Evolutionary conservation across 1,140 invertebrate genomes (phyloP), one percentile per base, ranked within the genome.

Genomic region (Nomia melanderi): DNA sequence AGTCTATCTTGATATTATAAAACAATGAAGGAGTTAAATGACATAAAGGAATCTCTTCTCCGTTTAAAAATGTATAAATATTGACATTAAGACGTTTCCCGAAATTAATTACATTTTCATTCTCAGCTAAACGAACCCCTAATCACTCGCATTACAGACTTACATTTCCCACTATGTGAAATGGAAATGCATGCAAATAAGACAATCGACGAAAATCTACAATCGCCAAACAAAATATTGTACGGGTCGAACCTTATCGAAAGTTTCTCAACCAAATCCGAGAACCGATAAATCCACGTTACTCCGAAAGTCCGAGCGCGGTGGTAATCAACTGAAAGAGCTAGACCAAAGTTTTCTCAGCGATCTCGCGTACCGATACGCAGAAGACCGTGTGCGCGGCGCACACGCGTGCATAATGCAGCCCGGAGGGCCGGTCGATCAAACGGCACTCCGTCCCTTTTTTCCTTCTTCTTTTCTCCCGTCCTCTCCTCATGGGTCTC

Each of bases 361-460:
- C 5, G 65, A 36, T 39, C 50, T 11, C 39, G 33, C 17, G 57
- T 31, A 27, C 9, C 29, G 56, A 62, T 27, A 44, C 47, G 25
- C 39, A 20, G 33, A 60, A 25, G 27, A 29, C 31, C 29, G 11
- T 31, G 25, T 63, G 27, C 63, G 29, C n/a, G 33, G 53, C 27
- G 23, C 44, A 56, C 29, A 29, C 69, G 56, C 39, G 20, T 23
- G 50, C 50, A 64, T 79, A 81, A 80, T 39, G 44, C 47, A 50
- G 50, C 57, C 65, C 54, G 25, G 27, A 44, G 36, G 41, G 23
- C 23, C 60, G 53, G 78, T 75, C 60, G 70, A 83, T 79, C 80
- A 79, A 79, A 73, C 74, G 57, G 60, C 57, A 29, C 36, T 63
- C 25, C 60, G n/a, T 76, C 29, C 27, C 73, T 7, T 17, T 39